Percentiles rank a stretch among this genome's conserved stretches.
Evolutionary conservation across 2,113 vertebrate genomes (phyloP).

Genomic region (Eonycteris spelaea): DNA sequence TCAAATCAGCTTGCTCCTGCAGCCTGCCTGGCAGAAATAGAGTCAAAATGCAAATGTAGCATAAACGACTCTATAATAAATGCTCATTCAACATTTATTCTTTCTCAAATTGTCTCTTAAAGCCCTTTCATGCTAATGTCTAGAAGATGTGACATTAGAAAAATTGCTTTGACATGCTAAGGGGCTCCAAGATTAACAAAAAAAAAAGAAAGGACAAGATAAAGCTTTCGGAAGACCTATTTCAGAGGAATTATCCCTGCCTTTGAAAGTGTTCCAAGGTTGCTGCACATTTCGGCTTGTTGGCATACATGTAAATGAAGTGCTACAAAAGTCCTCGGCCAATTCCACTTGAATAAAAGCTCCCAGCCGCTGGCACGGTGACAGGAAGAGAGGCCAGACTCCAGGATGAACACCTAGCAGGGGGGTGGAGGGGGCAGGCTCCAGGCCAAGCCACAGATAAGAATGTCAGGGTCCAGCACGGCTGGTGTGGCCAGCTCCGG

Average conservation of each 20-base stretch:
- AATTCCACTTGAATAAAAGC: constrained; percentile 91
- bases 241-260: constrained; percentile 98
- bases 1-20: constrained; percentile 83
- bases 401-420: constrained; percentile 26
- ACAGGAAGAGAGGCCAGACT: constrained; percentile 78
- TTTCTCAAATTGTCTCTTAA: constrained; percentile 94
- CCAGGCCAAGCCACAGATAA: neutral
- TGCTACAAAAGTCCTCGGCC: constrained; percentile 89
- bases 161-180: constrained; percentile 98
- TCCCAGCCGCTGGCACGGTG: constrained; percentile 71
- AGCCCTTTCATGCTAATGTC: constrained; percentile 98
- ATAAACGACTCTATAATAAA: constrained; percentile 87
- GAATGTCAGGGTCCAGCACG: neutral
- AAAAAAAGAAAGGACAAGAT: constrained; percentile 97
- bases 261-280: constrained; percentile 99
- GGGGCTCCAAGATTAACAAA: constrained; percentile 95
- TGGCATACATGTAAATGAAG: constrained; percentile 99
- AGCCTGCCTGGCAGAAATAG: constrained; percentile 78
- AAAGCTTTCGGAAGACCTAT: constrained; percentile 98
- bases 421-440: constrained; percentile 9
- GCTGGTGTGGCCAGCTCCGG: neutral
- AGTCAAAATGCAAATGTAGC: constrained; percentile 86
- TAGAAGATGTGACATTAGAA: constrained; percentile 98
- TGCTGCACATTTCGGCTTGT: constrained; percentile 98
- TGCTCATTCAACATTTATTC: constrained; percentile 90